Evolutionary conservation across 1,140 invertebrate species (phyloP), one percentile per base, ranked within the genome.

Genomic region (Adoxophyes honmai): DNA sequence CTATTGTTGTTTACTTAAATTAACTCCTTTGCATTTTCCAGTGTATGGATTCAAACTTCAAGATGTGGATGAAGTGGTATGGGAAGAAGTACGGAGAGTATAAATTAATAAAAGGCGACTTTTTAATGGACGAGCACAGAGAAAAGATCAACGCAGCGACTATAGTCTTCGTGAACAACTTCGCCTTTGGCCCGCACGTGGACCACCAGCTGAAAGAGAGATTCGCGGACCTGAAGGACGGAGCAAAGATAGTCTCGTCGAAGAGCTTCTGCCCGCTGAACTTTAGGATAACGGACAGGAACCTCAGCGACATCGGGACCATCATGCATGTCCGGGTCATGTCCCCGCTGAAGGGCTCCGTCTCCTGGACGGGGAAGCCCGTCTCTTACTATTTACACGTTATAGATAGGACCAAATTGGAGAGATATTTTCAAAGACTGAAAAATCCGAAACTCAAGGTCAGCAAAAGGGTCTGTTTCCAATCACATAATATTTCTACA

Each of bases 121-220:
- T 99, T 88, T 91, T 99, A 59, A 93, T 93, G 61, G 95, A 97
- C 68, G 94, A 97, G 76, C 95, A 97, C 86, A 93, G 95, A 65
- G 97, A 99, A 80, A 97, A 95, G 80, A 98, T 99, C 68, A 97
- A 96, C 62, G 93, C 93, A 64, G 95, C 98, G 4, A 95, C 96
- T 34, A 95, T 99, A 73, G 97, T 99, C 39, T 99, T 99, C 91
- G 98, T 99, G 3, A 99, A 99, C 90, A 99, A 99, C 91, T 99
- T 98, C 91, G 98, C 98, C 35, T 99, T 99, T 86, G 98, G 98
- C 11, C 98, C 98, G 33, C 94, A 94, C 58, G 97, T 99, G 10
- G 98, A 99, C 90, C 98, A 99, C 90, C 95, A 97, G 90, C 87
- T 99, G 53, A 99, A 99, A 88, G 95, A 98, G 81, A 92, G 96